phyloP scores from a whole-genome alignment of 2,113 vertebrate genomes.

The Macrotus californicus region DNA sequence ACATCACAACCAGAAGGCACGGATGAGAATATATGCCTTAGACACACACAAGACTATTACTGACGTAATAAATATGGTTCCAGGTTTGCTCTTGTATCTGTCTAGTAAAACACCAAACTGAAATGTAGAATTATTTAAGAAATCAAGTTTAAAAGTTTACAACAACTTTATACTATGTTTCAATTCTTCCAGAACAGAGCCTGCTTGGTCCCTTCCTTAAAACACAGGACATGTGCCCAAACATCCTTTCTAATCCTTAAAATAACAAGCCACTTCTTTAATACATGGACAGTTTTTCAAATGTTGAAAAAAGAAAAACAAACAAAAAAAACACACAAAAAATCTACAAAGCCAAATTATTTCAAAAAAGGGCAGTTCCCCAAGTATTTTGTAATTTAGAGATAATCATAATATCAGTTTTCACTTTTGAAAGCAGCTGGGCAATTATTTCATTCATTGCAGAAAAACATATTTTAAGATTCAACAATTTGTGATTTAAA shows the following conservation, averaged over 20 bases:
- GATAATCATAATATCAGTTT: constrained; percentile 9
- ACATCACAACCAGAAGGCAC: background rate
- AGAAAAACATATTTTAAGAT: background rate
- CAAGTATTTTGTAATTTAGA: background rate
- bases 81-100: background rate
- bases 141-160: constrained; percentile 13
- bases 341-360: background rate
- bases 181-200: background rate
- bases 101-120: background rate
- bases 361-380: background rate
- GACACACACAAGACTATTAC: background rate
- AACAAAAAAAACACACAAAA: too few relatives aligned
- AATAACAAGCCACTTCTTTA: background rate
- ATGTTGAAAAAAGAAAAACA: background rate
- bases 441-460: background rate
- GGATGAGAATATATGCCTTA: background rate
- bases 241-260: constrained; percentile 10
- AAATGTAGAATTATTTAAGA: constrained; percentile 24
- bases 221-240: background rate
- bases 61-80: background rate
- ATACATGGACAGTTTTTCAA: background rate
- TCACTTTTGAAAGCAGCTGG: background rate
- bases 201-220: background rate
- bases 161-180: background rate
- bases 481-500: background rate